Percentiles rank a stretch among this genome's conserved stretches.
Conservation (phyloP, 2,113 vertebrate species). For the Tamias sibiricus region DNA sequence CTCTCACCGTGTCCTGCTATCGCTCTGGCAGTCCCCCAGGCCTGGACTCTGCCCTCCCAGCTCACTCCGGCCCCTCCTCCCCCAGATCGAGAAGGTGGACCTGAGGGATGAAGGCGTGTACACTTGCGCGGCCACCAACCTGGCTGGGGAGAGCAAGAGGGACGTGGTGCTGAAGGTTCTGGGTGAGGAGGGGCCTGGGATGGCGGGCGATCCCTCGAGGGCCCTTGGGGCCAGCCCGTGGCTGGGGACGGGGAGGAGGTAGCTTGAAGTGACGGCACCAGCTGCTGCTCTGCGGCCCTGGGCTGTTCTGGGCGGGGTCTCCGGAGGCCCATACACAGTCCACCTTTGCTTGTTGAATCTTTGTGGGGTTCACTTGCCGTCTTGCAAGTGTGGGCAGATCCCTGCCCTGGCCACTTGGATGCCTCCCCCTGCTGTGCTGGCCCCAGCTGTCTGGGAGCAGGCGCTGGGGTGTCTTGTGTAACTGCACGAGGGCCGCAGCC, state of each 20-base stretch:
- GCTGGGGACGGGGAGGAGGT: fast-evolving
- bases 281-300: not conserved
- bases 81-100: slow-evolving; percentile 80
- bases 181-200: slow-evolving; percentile 80
- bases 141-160: slow-evolving; percentile 87
- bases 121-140: slow-evolving; percentile 89
- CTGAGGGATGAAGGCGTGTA: slow-evolving; percentile 88
- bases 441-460: fast-evolving
- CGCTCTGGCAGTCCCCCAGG: not conserved
- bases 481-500: fast-evolving
- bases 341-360: not conserved
- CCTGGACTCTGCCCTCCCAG: not conserved
- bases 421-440: fast-evolving
- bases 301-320: not conserved
- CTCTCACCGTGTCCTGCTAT: fast-evolving
- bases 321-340: fast-evolving
- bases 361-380: not conserved
- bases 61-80: not conserved
- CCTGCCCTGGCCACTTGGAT: not conserved
- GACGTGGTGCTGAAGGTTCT: slow-evolving; percentile 85
- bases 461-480: fast-evolving
- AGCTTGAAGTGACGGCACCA: too few relatives aligned
- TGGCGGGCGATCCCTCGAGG: fast-evolving
- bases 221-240: not conserved
- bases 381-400: not conserved